Evolutionary conservation across 2,888 invertebrate species (phyloP), one percentile per base, ranked within the genome.

Genomic region (Epinotia ramella): DNA sequence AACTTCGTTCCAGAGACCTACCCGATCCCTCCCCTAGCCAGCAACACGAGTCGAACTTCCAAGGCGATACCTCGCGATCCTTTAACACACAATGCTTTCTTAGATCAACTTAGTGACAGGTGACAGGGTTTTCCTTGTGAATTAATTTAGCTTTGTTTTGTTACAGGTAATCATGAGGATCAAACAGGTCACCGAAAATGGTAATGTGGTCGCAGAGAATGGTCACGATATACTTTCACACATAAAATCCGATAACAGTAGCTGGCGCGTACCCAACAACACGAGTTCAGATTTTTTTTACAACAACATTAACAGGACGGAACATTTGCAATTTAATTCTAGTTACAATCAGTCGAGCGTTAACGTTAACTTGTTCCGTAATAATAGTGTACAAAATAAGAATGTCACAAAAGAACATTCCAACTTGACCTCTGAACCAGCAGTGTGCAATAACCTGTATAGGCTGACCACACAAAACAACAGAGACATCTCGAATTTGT

Each of bases 111-210:
- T 65, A 53, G 44, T 62, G 44, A 24, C 40, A 60, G n/a, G 16
- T 11, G 59, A 46, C 57, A n/a, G 57, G 7, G 24, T 11, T 53
- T 71, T 71, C 56, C 56, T 20, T 64, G 53, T 11, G 16, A 60
- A 76, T 70, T 72, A 72, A 67, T 65, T 12, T 1, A 16, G 73
- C 78, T 81, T 68, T 78, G 73, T 74, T 79, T 78, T 80, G 80
- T 89, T 89, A 44, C 91, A 94, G 94, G 84, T 87, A 89, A 91
- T 80, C 85, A 94, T 94, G 94, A 91, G 85, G 88, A 89, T 93
- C 84, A 85, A 86, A 82, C 86, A 82, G 78, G 83, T 80, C 76
- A 81, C 78, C 85, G 90, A 91, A 78, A 93, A 93, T 82, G 93
- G 93, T 78, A 93, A 93, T 84, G 80, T 90, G 77, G 81, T 84